A percentile compares a stretch with the other conserved stretches of the same genome.
These are phyloP conservation scores for Ennomos erosarius DNA, from an alignment of 2,888 invertebrate species.

Conservation along the genomic window DNA sequence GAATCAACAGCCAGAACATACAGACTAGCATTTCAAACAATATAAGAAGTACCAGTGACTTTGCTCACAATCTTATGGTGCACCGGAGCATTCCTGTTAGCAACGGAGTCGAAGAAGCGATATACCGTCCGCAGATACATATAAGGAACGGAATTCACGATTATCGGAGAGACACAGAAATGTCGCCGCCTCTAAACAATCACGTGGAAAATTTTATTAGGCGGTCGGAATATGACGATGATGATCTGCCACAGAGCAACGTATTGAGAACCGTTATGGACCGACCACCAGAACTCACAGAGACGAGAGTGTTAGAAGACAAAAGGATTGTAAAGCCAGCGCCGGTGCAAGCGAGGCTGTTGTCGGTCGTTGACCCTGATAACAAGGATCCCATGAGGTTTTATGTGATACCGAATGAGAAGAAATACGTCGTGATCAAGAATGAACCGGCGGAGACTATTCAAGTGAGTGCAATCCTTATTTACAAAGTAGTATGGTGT, in stretches of 20 bases:
- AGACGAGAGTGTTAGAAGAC: constrained; percentile 67
- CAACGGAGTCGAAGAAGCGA: constrained; percentile 70
- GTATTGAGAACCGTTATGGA: constrained; percentile 61
- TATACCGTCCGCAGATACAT: constrained; percentile 57
- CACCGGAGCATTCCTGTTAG: constrained; percentile 61
- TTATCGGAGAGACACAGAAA: constrained; percentile 63
- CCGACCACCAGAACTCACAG: constrained; percentile 65
- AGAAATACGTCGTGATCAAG: constrained; percentile 88
- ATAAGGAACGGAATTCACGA: constrained; percentile 74
- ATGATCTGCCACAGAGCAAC: constrained; percentile 65
- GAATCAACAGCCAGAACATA: constrained; percentile 46
- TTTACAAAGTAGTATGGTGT: no score
- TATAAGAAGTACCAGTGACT: constrained; percentile 63
- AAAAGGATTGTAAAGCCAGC: constrained; percentile 77
- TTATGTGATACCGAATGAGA: constrained; percentile 84
- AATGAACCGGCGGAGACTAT: constrained; percentile 83
- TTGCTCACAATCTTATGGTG: constrained; percentile 73
- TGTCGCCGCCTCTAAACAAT: constrained; percentile 65
- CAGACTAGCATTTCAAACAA: constrained; percentile 67
- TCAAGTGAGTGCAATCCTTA: constrained; percentile 63
- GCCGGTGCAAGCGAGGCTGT: constrained; percentile 69
- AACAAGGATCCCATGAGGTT: constrained; percentile 69
- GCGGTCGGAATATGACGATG: constrained; percentile 74
- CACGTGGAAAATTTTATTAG: constrained; percentile 70
- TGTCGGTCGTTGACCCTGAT: constrained; percentile 70